These are phyloP conservation scores for Penaeus indicus DNA, from an alignment of 1,140 invertebrate genomes.

Conservation along the genomic window DNA sequence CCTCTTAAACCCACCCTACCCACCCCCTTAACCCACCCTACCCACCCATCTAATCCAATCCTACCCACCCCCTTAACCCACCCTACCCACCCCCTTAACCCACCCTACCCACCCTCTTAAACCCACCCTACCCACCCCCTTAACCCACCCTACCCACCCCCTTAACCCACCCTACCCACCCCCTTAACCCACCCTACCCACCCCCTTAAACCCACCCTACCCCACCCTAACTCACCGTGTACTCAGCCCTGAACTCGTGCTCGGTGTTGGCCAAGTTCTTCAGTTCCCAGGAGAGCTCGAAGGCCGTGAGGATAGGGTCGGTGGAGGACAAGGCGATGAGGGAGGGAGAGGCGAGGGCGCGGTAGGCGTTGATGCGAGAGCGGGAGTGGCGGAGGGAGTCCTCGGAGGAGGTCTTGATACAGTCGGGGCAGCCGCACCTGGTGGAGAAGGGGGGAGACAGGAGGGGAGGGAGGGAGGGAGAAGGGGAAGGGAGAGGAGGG, in stretches of 20 bases:
- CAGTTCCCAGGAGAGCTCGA: slow-evolving; percentile 86
- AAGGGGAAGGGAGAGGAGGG: no score
- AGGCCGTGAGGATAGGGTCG: slow-evolving; percentile 87
- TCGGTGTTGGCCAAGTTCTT: slow-evolving; percentile 83
- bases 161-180: no score
- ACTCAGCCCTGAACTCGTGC: slow-evolving; percentile 85
- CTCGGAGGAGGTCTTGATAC: slow-evolving; percentile 79
- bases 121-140: no score
- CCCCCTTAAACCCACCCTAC: no score
- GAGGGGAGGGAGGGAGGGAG: not conserved
- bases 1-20: not conserved
- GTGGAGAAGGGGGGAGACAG: slow-evolving; percentile 43
- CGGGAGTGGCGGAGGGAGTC: slow-evolving; percentile 87
- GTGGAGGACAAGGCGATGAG: slow-evolving; percentile 87
- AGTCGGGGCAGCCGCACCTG: slow-evolving; percentile 84
- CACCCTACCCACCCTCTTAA: no score
- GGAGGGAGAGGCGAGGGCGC: slow-evolving; percentile 90
- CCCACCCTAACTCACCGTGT: slow-evolving; percentile 72
- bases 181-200: no score
- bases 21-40: no score
- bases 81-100: no score
- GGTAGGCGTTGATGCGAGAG: slow-evolving; percentile 91
- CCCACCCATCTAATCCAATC: not conserved
- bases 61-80: not conserved
- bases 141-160: not conserved